Base-by-base conservation (phyloP, 1,140 invertebrate genomes). In the Dinothrombium tinctorium region DNA sequence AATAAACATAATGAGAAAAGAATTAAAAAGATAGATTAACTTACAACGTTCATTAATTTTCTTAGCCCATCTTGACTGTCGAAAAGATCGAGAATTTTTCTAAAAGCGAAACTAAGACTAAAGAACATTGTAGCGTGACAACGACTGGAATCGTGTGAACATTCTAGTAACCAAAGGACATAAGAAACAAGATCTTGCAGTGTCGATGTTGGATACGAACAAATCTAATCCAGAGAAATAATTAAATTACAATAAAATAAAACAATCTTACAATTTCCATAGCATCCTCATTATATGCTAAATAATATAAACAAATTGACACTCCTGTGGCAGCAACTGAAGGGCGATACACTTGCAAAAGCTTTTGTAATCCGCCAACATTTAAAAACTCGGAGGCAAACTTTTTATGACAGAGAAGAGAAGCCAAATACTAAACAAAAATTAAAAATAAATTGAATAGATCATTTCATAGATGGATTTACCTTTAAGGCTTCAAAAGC, bases 51-150 rank as follows among this genome's bases (percentile, higher is more conserved):
- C 54, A 86, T 78, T 11, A 95, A 61, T 59, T 84, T 83, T 9
- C 89, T 59, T 2, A 94, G 62, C 0, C 87, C 87, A 66, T 94
- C 86, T 53, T 81, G 73, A 22, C 69, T 62, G 59, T 96, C 87
- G 54, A 95, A 95, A 54, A 89, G 73, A 47, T 90, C 79, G 1
- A 95, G 58, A 49, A 90, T 80, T 0, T 82, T 70, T 50, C 76
- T 69, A 57, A 90, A 95, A 40, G 83, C 75, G 58, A 94, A 92
- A 5, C 80, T 77, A 40, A 89, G 65, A 15, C 51, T 40, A 56
- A 95, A 94, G 57, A 95, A 96, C 83, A 95, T 92, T 9, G 84
- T 84, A 1, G 87, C 84, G 60, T 94, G 83, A 54, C 84, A 90
- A 45, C 84, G 65, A 25, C 86, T 86, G 0, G 84, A 92, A 59